phyloP scores from a whole-genome alignment of 2,888 invertebrate genomes.

The Alviniconcha strummeri region DNA sequence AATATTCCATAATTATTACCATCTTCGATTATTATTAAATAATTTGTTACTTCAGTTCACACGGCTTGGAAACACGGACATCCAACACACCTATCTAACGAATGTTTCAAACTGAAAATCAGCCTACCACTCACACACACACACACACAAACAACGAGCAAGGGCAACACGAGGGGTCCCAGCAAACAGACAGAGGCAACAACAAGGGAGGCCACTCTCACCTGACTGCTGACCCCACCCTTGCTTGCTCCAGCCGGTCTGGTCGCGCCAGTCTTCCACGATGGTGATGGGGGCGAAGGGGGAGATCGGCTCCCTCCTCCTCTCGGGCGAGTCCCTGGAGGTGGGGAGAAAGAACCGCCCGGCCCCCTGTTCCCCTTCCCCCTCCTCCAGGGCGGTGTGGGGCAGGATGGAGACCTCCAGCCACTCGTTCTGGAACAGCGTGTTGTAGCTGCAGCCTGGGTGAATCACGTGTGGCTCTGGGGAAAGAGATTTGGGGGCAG shows the following conservation, averaged over 20 bases:
- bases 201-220: constrained; percentile 34
- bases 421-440: constrained; percentile 69
- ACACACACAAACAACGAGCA: neutral
- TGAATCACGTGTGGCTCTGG: constrained; percentile 16
- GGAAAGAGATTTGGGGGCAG: neutral
- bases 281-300: constrained; percentile 12
- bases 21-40: too few relatives aligned
- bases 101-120: neutral
- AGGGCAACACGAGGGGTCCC: neutral
- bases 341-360: constrained; percentile 32
- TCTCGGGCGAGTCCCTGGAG: constrained; percentile 22
- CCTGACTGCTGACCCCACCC: constrained; percentile 62
- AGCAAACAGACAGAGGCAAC: neutral
- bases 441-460: constrained; percentile 51
- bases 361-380: constrained; percentile 1
- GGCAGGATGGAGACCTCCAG: constrained; percentile 63
- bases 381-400: constrained; percentile 32
- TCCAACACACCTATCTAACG: too few relatives aligned
- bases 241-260: constrained; percentile 56
- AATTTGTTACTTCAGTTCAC: too few relatives aligned
- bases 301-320: neutral
- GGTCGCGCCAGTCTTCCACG: constrained; percentile 57
- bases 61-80: too few relatives aligned
- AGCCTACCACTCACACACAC: neutral
- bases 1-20: too few relatives aligned